These are phyloP conservation scores for Anguilla japonica DNA, from an alignment of 2,113 vertebrate genomes.

Conservation along the genomic window DNA sequence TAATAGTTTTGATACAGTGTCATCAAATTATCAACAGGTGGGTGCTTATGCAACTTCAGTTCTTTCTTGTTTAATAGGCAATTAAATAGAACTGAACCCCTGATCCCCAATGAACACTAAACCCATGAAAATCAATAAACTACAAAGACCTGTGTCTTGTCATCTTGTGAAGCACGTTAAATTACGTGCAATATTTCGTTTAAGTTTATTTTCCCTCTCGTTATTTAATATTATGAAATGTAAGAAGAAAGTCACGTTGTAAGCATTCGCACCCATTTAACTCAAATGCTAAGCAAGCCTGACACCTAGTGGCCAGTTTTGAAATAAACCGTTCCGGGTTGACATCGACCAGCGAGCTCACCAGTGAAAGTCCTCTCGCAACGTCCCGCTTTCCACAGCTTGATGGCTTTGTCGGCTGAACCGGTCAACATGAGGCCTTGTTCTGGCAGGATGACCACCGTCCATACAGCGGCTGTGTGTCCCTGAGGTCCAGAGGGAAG, in stretches of 20 bases:
- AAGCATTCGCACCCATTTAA: neutral
- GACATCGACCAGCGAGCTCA: constrained; percentile 51
- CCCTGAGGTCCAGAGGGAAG: constrained; percentile 68
- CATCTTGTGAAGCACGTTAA: no score
- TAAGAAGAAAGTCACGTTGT: neutral
- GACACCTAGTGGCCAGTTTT: neutral
- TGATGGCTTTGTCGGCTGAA: constrained; percentile 95
- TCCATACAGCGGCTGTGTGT: constrained; percentile 93
- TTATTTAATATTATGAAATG: neutral
- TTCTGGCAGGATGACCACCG: constrained; percentile 89
- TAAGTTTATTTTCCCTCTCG: neutral
- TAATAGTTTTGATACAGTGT: neutral
- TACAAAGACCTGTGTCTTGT: no score
- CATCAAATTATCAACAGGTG: no score
- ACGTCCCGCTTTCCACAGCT: constrained; percentile 95
- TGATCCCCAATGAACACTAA: no score
- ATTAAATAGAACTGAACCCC: no score
- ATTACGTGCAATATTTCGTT: neutral
- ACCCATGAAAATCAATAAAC: no score
- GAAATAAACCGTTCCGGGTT: neutral
- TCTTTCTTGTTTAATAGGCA: no score
- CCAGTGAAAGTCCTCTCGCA: constrained; percentile 90
- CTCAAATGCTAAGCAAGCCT: neutral
- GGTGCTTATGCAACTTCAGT: no score
- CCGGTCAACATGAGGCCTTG: constrained; percentile 95